These are phyloP conservation scores for Parasteatoda tepidariorum DNA, from an alignment of 1,140 invertebrate species.

Conservation along the genomic window DNA sequence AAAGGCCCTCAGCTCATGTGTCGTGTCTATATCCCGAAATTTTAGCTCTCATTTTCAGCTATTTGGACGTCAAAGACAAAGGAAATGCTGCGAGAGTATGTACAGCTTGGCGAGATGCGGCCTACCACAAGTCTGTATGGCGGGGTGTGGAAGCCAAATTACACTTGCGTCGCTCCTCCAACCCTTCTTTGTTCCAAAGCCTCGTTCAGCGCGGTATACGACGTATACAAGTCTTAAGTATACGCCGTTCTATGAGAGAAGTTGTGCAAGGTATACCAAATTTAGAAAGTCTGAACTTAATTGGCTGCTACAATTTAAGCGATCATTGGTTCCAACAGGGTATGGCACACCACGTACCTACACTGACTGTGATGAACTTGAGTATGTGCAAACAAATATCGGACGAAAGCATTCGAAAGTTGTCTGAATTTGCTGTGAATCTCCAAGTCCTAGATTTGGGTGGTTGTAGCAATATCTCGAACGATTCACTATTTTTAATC, in stretches of 20 bases:
- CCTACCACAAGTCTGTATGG: constrained; percentile 91
- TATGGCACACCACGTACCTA: constrained; percentile 74
- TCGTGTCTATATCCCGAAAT: constrained; percentile 92
- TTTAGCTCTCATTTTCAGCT: constrained; percentile 89
- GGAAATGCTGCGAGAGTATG: constrained; percentile 92
- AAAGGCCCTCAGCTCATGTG: constrained; percentile 74
- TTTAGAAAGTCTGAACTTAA: constrained; percentile 87
- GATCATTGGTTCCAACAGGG: constrained; percentile 84
- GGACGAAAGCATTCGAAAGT: constrained; percentile 83
- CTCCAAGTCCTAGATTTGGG: constrained; percentile 88
- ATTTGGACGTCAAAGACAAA: constrained; percentile 87
- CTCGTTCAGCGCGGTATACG: constrained; percentile 88
- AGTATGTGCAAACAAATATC: constrained; percentile 95
- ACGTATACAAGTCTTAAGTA: constrained; percentile 86
- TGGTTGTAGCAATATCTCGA: constrained; percentile 90
- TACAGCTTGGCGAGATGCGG: constrained; percentile 86
- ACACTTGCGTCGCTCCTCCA: constrained; percentile 84
- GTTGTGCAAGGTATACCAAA: constrained; percentile 87
- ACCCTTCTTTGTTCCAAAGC: constrained; percentile 85
- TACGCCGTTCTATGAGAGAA: constrained; percentile 85
- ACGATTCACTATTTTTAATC: constrained; percentile 84
- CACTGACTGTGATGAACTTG: constrained; percentile 84
- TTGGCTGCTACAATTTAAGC: constrained; percentile 93
- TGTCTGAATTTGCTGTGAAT: constrained; percentile 87
- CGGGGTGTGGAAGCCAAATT: constrained; percentile 90